Conservation (phyloP, 2,888 invertebrate genomes). For the Xanthorhoe designata region DNA sequence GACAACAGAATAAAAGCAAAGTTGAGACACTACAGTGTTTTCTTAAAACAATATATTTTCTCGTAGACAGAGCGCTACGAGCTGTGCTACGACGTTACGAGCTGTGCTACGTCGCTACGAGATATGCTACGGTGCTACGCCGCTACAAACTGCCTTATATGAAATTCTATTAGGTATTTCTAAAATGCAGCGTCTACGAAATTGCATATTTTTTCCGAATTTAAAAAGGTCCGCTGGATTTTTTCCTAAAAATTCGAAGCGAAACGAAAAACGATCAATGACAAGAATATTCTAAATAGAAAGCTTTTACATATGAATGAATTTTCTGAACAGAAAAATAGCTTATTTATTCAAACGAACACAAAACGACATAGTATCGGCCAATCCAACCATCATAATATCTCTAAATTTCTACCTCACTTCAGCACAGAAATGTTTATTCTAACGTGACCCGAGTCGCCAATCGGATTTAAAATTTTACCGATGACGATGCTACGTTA, state of each 20-base stretch:
- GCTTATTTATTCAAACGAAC: not conserved
- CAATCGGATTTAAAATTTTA: too few species aligned
- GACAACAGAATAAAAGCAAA: not conserved
- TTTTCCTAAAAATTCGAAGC: not conserved
- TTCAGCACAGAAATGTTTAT: too few species aligned
- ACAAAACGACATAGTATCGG: not conserved
- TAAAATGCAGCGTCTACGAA: constrained; percentile 24
- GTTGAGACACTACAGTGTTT: not conserved
- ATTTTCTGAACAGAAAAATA: not conserved
- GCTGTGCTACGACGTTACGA: constrained; percentile 29
- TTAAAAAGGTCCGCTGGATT: not conserved
- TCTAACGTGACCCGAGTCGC: too few species aligned
- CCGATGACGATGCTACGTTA: too few species aligned
- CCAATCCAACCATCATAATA: not conserved
- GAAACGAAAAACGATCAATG: not conserved
- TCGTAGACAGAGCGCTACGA: constrained; percentile 6
- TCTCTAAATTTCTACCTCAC: too few species aligned
- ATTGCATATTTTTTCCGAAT: constrained; percentile 13
- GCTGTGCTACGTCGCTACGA: constrained; percentile 23
- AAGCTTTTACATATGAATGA: not conserved
- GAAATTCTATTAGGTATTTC: constrained; percentile 32
- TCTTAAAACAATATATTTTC: constrained; percentile 7
- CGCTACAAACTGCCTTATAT: constrained; percentile 25
- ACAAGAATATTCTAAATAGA: not conserved
- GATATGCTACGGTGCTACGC: constrained; percentile 19